Percentiles rank a stretch among this genome's conserved stretches.
Conservation (phyloP, 2,113 vertebrate species). For the Saguinus imperator region DNA sequence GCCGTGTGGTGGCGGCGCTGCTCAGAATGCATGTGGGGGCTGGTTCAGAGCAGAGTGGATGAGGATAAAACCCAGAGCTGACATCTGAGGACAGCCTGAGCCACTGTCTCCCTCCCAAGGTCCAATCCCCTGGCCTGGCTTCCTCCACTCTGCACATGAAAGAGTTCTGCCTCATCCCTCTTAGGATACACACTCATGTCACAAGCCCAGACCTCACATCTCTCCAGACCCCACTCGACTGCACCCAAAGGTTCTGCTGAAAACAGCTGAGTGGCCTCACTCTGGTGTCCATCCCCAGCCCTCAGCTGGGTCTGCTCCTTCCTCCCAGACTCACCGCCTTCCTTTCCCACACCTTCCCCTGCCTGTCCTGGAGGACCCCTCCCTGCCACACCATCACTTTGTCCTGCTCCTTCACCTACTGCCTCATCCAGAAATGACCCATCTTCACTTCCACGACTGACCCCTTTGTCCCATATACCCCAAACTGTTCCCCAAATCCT, state of each 20-base stretch:
- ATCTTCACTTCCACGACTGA: fast-evolving
- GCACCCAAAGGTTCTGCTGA: neutral
- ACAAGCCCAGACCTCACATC: neutral
- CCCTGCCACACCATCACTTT: neutral
- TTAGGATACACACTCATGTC: neutral
- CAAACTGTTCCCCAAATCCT: neutral
- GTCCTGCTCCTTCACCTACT: neutral
- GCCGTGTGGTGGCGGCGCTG: neutral
- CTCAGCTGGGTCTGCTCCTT: neutral
- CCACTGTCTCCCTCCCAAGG: neutral
- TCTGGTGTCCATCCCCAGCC: neutral
- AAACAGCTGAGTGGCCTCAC: neutral
- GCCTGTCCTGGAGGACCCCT: neutral
- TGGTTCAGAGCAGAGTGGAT: neutral
- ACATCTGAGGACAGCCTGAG: neutral
- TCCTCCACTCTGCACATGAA: neutral
- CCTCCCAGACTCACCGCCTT: neutral
- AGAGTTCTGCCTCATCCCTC: neutral
- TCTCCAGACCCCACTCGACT: fast-evolving
- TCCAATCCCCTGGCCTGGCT: neutral
- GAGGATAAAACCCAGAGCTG: neutral
- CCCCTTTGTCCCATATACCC: neutral
- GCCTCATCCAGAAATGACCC: neutral
- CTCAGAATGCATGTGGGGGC: neutral
- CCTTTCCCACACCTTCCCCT: neutral